phyloP scores from a whole-genome alignment of 2,797 vertebrate genomes.

The Allobates femoralis region DNA sequence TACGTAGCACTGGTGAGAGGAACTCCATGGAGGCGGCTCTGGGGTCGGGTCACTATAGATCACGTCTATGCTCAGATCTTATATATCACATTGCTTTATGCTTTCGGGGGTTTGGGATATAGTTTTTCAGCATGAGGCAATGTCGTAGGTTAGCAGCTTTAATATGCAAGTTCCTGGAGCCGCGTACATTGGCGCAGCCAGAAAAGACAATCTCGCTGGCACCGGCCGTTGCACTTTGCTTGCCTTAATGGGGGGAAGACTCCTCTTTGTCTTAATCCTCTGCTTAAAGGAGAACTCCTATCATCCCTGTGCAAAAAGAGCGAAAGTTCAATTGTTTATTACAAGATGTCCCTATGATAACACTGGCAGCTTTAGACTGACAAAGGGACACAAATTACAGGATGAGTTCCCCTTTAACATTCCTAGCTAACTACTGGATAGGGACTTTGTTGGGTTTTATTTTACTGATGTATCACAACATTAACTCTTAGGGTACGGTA shows the following conservation, averaged over 20 bases:
- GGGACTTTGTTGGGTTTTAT: neutral
- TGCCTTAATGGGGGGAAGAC: conserved; percentile 23
- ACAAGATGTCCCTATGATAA: neutral
- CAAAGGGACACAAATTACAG: neutral
- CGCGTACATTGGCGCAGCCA: conserved; percentile 8
- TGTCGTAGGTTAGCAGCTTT: conserved; percentile 68
- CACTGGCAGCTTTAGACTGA: neutral
- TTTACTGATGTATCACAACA: neutral
- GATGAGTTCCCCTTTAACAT: neutral
- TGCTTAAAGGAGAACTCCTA: neutral
- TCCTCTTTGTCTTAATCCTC: conserved; percentile 8
- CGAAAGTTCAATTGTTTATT: neutral
- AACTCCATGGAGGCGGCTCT: neutral
- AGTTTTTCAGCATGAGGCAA: conserved; percentile 64
- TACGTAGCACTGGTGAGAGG: conserved; percentile 68
- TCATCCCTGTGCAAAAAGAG: neutral
- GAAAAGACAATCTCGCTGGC: conserved; percentile 6
- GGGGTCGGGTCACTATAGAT: conserved; percentile 18
- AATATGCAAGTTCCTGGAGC: conserved; percentile 61
- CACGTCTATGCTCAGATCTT: neutral
- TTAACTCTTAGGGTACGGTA: too few relatives aligned
- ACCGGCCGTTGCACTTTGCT: neutral
- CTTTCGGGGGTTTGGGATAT: conserved; percentile 64
- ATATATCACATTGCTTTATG: conserved; percentile 68
- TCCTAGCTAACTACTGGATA: neutral